These are phyloP conservation scores for Ciconia boyciana DNA, from an alignment of 2,113 vertebrate species.

Conservation along the genomic window DNA sequence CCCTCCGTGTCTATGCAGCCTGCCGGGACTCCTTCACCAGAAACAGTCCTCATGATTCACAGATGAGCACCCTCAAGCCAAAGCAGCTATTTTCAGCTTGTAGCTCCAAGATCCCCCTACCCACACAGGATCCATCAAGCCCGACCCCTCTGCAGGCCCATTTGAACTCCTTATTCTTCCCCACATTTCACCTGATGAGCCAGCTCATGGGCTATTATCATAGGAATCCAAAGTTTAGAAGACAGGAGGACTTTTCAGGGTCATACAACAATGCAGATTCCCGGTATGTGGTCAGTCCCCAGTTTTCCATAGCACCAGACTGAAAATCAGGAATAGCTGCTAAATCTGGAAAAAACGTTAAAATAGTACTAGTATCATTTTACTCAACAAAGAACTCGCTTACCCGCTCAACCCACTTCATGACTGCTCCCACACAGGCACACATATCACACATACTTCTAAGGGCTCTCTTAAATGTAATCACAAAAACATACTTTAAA, in stretches of 20 bases:
- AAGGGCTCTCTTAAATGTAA: neutral
- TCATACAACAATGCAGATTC: constrained; percentile 75
- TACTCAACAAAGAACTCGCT: neutral
- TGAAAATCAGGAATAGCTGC: constrained; percentile 83
- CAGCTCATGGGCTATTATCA: constrained; percentile 77
- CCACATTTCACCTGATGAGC: constrained; percentile 75
- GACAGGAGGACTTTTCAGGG: constrained; percentile 72
- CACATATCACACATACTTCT: neutral
- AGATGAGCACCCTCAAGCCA: neutral
- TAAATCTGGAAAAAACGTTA: constrained; percentile 66
- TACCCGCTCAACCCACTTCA: neutral
- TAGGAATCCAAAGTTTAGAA: constrained; percentile 73
- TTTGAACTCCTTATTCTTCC: neutral
- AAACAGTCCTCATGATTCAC: neutral
- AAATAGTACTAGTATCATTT: neutral
- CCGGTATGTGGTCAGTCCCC: constrained; percentile 80
- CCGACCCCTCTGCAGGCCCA: too few species aligned
- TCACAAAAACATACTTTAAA: neutral
- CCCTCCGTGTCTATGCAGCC: fast-evolving
- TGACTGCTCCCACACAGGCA: neutral
- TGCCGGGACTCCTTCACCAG: too few species aligned
- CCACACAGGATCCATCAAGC: too few species aligned
- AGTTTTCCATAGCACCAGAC: constrained; percentile 83
- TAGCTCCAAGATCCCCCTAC: neutral
- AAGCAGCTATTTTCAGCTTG: neutral